These are phyloP conservation scores for Gymnogyps californianus DNA, from an alignment of 2,113 vertebrate genomes.

Conservation along the genomic window DNA sequence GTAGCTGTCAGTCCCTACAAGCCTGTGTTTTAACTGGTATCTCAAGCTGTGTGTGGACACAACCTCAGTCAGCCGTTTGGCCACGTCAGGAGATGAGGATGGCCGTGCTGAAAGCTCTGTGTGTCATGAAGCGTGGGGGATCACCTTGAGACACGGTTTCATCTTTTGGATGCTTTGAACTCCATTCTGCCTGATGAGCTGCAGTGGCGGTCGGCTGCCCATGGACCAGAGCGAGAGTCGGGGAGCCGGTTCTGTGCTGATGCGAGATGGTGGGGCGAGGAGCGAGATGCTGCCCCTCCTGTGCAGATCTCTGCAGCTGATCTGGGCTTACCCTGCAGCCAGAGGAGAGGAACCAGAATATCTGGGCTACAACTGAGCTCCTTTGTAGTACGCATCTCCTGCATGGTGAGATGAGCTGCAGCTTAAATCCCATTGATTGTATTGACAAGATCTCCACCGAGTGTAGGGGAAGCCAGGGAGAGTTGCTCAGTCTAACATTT, in stretches of 20 bases:
- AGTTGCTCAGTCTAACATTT: neutral
- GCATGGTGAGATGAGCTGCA: neutral
- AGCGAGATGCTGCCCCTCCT: neutral
- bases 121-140: neutral
- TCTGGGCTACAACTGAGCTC: neutral
- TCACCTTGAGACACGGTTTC: neutral
- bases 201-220: neutral
- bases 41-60: neutral
- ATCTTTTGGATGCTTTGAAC: neutral
- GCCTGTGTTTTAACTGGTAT: neutral
- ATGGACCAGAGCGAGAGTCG: neutral
- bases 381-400: neutral
- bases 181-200: neutral
- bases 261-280: neutral
- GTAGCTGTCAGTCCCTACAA: neutral
- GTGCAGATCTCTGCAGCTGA: neutral
- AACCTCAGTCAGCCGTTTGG: neutral
- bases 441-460: neutral
- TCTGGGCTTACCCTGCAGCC: neutral
- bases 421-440: neutral
- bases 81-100: neutral
- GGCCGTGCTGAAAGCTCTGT: neutral
- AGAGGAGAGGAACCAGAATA: neutral
- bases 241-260: fast-evolving
- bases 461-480: neutral